Evolutionary conservation across 2,797 vertebrate species (phyloP).

Genomic region (Pseudochirops cupreus): DNA sequence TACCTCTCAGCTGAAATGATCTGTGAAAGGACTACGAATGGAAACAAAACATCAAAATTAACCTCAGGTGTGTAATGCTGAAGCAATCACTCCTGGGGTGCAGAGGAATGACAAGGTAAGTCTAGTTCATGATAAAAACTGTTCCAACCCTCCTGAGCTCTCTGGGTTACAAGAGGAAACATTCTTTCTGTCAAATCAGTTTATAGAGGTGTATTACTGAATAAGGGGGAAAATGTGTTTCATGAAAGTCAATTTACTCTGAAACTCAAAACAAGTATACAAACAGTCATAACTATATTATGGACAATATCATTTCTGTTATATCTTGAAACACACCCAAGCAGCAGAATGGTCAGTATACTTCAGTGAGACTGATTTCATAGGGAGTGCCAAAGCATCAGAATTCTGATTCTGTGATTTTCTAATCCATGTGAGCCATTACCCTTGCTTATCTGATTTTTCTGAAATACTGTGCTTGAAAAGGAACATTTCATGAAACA

Average conservation of each 20-base stretch:
- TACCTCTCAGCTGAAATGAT: neutral
- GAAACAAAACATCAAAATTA: conserved; percentile 20
- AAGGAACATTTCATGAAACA: neutral
- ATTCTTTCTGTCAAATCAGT: conserved; percentile 15
- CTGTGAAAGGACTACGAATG: neutral
- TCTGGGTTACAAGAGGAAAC: conserved; percentile 46
- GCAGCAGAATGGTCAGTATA: neutral
- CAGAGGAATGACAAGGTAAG: conserved; percentile 38
- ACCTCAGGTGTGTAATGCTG: neutral
- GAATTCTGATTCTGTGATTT: neutral
- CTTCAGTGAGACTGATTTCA: neutral
- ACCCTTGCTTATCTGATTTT: neutral
- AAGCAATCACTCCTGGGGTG: conserved; percentile 18
- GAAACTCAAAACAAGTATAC: conserved; percentile 46
- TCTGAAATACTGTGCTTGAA: neutral
- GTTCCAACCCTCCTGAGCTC: conserved; percentile 13
- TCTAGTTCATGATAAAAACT: neutral
- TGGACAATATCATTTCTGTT: fast-evolving
- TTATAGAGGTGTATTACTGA: neutral
- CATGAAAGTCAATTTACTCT: conserved; percentile 44
- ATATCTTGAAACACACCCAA: neutral
- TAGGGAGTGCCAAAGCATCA: neutral
- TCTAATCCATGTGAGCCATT: neutral
- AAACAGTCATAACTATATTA: neutral
- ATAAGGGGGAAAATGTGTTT: neutral